These are phyloP conservation scores for Campaea margaritaria DNA, from an alignment of 2,888 invertebrate species.

Conservation along the genomic window DNA sequence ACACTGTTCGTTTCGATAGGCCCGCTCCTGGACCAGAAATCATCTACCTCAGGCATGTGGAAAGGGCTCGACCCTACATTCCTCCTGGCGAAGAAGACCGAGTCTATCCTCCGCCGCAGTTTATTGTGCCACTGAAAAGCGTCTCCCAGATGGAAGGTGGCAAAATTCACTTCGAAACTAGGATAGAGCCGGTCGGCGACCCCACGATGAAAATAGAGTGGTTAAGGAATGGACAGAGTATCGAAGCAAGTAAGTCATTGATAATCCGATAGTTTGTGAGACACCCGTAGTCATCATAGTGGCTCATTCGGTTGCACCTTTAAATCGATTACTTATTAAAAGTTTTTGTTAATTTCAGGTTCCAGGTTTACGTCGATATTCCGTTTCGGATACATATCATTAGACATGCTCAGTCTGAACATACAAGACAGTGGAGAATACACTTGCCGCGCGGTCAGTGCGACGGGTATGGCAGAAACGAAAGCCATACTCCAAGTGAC, in stretches of 20 bases:
- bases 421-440: slow-evolving; percentile 96
- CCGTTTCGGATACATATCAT: slow-evolving; percentile 98
- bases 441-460: slow-evolving; percentile 94
- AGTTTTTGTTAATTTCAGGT: slow-evolving; percentile 84
- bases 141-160: slow-evolving; percentile 95
- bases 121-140: slow-evolving; percentile 94
- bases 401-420: slow-evolving; percentile 95
- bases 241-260: slow-evolving; percentile 93
- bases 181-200: slow-evolving; percentile 98
- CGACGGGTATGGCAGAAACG: slow-evolving; percentile 94
- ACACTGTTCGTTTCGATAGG: slow-evolving; percentile 75
- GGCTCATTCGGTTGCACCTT: neutral
- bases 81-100: slow-evolving; percentile 94
- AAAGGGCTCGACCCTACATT: slow-evolving; percentile 93
- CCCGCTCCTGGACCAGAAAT: slow-evolving; percentile 97
- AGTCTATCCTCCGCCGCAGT: slow-evolving; percentile 95
- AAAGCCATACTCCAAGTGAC: slow-evolving; percentile 92
- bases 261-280: no score
- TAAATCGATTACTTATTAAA: slow-evolving; percentile 1
- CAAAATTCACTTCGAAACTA: slow-evolving; percentile 98
- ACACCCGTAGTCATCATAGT: no score
- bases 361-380: slow-evolving; percentile 97
- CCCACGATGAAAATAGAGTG: slow-evolving; percentile 98
- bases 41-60: slow-evolving; percentile 96
- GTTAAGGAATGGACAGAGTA: slow-evolving; percentile 95